Evolutionary conservation across 2,888 invertebrate genomes (phyloP).

Genomic region (Scaptomyza reducta): DNA sequence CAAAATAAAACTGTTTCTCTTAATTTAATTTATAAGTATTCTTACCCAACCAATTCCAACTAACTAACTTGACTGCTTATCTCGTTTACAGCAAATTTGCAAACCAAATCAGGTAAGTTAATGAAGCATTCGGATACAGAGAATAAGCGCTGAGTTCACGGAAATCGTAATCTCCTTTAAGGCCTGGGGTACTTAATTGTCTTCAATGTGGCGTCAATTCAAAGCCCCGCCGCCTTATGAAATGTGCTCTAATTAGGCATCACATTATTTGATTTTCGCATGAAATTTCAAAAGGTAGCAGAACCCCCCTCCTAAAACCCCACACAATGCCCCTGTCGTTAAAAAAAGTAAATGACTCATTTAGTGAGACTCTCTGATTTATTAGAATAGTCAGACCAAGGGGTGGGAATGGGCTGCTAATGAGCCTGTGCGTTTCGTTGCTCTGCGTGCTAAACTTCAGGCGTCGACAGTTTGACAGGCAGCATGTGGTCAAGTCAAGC

Average conservation of each 20-base stretch:
- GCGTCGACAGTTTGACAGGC: constrained; percentile 60
- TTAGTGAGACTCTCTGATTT: constrained; percentile 61
- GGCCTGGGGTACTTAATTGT: constrained; percentile 29
- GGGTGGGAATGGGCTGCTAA: neutral
- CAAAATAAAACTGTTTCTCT: no score
- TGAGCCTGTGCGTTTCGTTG: neutral
- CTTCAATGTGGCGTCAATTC: constrained; percentile 15
- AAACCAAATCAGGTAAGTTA: constrained; percentile 59
- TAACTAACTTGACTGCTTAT: constrained; percentile 10
- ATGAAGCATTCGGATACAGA: constrained; percentile 4
- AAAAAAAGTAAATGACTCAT: constrained; percentile 57
- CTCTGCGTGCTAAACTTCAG: constrained; percentile 36
- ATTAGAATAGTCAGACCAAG: constrained; percentile 26
- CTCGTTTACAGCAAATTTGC: constrained; percentile 49
- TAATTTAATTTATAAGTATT: neutral
- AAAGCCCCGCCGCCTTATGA: neutral
- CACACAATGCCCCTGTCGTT: no score
- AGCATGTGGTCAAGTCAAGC: constrained; percentile 55
- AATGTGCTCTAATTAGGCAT: constrained; percentile 46
- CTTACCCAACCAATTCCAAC: neutral
- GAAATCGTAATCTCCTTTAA: constrained; percentile 23
- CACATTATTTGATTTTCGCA: constrained; percentile 47
- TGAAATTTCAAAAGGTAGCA: constrained; percentile 48
- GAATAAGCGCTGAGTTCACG: neutral
- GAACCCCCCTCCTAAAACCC: neutral